Base-by-base conservation (phyloP, 2,797 vertebrate genomes). In the Pipistrellus pygmaeus region DNA sequence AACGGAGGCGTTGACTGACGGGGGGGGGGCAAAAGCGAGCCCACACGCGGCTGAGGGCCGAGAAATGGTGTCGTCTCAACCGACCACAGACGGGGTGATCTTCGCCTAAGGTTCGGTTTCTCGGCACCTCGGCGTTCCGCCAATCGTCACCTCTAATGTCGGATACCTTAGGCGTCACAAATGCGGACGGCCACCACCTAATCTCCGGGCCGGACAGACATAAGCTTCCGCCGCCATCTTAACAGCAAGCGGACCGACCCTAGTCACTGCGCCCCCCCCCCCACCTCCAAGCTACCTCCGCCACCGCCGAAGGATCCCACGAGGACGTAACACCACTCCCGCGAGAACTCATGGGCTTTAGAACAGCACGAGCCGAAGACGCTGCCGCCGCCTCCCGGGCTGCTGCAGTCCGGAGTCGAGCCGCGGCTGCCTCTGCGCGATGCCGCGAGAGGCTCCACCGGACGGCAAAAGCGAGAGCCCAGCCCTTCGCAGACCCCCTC, bases 201-300 rank as follows among this genome's bases (percentile, higher is more conserved):
- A 48, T 89, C 51, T 27, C 51, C 6, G 75, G 82, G 68, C 88
- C 86, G 82, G 95, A 95, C 86, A 96, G 96, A 87, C 91, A 97
- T 84, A 93, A 89, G 77, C 96, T 85, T 89, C 96, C 95, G 96
- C 97, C 97, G 97, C 97, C 97, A 97, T 97, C 96, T 97, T 97
- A 97, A 97, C 95, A 97, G 94, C 97, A 97, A 90, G 94, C 96
- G 38, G 57, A 96, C 94, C 86, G 95, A 94, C 93, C 93, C 85
- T 96, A 95, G 86, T 96, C 96, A 96, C 95, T 93, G 68, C 44
- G 10, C 44, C 85, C 80, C 66, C 77, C 53, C 53, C 51, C 69
- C 69, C 89, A 30, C 15, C 78, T 48, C 77, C 62, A 17, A 91
- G 78, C 85, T 92, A 96, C 88, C 96, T 95, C 92, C 25, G 76